These are phyloP conservation scores for Drosophila dives DNA, from an alignment of 2,888 invertebrate species.

Conservation along the genomic window DNA sequence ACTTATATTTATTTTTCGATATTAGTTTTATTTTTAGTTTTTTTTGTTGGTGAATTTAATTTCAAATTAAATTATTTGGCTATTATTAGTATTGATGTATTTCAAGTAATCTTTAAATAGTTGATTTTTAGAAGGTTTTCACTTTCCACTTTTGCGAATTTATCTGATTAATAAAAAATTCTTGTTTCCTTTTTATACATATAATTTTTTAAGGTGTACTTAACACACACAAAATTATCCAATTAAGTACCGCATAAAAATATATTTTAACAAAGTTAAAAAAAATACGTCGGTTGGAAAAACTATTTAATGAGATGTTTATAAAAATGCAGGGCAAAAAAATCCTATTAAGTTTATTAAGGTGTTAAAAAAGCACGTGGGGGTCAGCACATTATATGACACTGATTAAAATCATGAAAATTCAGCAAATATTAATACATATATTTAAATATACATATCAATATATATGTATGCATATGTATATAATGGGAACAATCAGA, in stretches of 20 bases:
- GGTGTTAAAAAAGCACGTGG: conserved; percentile 35
- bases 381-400: conserved; percentile 32
- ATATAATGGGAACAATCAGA: conserved; percentile 44
- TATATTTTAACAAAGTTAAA: conserved; percentile 1
- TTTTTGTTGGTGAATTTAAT: not conserved
- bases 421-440: conserved; percentile 48
- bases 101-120: not conserved
- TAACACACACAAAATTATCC: conserved; percentile 1
- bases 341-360: conserved; percentile 42
- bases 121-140: not conserved
- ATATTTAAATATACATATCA: not conserved
- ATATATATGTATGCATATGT: not conserved
- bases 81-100: not conserved
- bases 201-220: not conserved
- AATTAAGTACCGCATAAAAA: conserved; percentile 16
- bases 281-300: conserved; percentile 20
- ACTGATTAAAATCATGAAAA: conserved; percentile 58
- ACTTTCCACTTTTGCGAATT: not conserved
- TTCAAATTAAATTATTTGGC: not conserved
- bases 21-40: not conserved
- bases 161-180: not conserved
- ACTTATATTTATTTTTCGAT: not conserved
- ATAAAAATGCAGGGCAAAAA: conserved; percentile 23
- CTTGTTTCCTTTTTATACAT: not conserved
- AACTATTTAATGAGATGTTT: conserved; percentile 17